Conservation (phyloP, 2,797 vertebrate genomes). For the Gastrophryne carolinensis region DNA sequence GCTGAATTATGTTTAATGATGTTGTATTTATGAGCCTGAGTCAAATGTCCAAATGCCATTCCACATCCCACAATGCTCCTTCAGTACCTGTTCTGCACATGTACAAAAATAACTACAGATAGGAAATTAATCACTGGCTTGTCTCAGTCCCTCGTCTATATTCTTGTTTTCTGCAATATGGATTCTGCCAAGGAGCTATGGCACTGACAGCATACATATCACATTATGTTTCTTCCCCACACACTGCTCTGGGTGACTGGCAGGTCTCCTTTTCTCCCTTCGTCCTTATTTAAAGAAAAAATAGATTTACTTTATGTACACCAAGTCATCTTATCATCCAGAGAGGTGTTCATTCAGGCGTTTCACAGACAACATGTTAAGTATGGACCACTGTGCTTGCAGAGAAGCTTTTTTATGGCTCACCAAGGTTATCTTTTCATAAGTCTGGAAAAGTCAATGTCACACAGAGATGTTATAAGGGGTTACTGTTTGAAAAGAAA, state of each 20-base stretch:
- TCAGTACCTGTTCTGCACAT: background rate
- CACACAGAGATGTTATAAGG: background rate
- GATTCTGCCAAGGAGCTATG: background rate
- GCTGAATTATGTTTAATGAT: no score
- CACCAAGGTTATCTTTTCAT: slow-evolving; percentile 17
- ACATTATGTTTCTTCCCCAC: background rate
- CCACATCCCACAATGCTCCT: no score
- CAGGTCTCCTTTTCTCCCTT: background rate
- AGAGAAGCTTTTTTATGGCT: slow-evolving; percentile 16
- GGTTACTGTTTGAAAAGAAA: background rate
- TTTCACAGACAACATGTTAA: slow-evolving; percentile 26
- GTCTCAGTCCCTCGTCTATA: background rate
- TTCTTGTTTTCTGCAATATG: background rate
- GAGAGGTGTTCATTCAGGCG: slow-evolving; percentile 20
- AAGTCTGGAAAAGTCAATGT: slow-evolving; percentile 1
- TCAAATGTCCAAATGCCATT: no score
- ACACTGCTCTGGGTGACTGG: background rate
- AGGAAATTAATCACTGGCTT: background rate
- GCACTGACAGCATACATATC: slow-evolving; percentile 1
- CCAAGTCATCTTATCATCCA: slow-evolving; percentile 21
- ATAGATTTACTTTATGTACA: slow-evolving; percentile 22
- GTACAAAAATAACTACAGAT: background rate
- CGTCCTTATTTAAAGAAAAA: background rate
- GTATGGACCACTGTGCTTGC: background rate
- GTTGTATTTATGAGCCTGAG: no score